Evolutionary conservation across 2,113 vertebrate species (phyloP), one percentile per base, ranked within the genome.

Genomic region (Lynx canadensis): DNA sequence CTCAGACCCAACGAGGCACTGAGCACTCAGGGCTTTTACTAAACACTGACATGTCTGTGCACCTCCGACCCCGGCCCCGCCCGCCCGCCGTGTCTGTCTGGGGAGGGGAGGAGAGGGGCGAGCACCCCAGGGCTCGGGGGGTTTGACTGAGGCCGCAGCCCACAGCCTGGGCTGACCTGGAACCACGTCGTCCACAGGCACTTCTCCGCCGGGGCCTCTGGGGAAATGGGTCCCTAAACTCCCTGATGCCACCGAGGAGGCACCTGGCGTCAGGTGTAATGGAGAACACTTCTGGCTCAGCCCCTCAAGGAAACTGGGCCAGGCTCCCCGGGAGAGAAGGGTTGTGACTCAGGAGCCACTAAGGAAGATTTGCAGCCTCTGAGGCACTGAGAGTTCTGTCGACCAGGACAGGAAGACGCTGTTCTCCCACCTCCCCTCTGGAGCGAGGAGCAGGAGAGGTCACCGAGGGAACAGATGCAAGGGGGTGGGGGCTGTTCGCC

Each of bases 281-380:
- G 38, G 63, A 96, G 48, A 73, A 38, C 5, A 31, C 81, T 69
- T 93, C 88, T 48, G 21, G n/a, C 57, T 81, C 71, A 29, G 57
- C 41, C 65, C 52, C 71, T 48, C n/a, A 6, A 66, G 84, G 84
- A 93, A 73, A 50, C 10, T 19, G 29, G 31, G n/a, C 76, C 95
- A 85, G 69, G 63, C 50, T 90, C 68, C 91, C 36, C 23, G 16
- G 23, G 57, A 89, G 57, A 38, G 14, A 84, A 41, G 12, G 3
- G 10, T 76, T 48, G 23, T 48, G 55, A 89, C 76, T 65, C 66
- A 89, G 87, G 93, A 12, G 73, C 88, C 11, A 52, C 76, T 76
- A 63, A 38, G 9, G n/a, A 63, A 94, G 78, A 63, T 55, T 71
- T 50, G 19, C 41, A 83, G 90, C 68, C 6, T 65, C 86, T 2